These are phyloP conservation scores for Eretmochelys imbricata DNA, from an alignment of 2,113 vertebrate genomes.

Conservation along the genomic window DNA sequence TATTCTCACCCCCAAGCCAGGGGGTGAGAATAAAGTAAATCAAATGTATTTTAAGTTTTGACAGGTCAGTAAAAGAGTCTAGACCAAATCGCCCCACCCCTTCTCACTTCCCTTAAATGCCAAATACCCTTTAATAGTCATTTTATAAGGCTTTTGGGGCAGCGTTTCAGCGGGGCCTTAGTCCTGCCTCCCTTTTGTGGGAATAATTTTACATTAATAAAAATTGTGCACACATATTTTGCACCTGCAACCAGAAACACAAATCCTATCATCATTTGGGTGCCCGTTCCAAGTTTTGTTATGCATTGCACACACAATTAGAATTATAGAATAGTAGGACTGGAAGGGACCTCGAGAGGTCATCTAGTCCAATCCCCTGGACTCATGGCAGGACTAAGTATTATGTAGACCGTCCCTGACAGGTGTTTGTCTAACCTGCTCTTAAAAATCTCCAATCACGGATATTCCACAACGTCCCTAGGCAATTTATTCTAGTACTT, in stretches of 20 bases:
- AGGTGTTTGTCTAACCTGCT: no score
- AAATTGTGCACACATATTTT: not conserved
- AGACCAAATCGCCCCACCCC: constrained; percentile 22
- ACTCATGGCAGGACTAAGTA: no score
- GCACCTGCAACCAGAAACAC: not conserved
- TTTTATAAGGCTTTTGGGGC: not conserved
- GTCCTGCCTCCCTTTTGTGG: not conserved
- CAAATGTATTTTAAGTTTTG: not conserved
- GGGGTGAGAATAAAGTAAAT: not conserved
- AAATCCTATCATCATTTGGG: not conserved
- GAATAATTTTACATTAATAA: not conserved
- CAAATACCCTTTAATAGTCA: not conserved
- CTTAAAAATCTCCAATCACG: no score
- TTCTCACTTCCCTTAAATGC: not conserved
- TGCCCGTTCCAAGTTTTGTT: not conserved
- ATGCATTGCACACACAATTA: not conserved
- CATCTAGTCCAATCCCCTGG: no score
- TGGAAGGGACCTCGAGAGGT: no score
- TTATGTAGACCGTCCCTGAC: no score
- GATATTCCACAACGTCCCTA: no score
- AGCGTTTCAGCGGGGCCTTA: not conserved
- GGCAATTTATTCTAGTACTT: no score
- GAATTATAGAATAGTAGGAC: no score
- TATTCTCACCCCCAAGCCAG: not conserved
- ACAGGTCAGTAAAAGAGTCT: constrained; percentile 4